Conservation (phyloP, 2,797 vertebrate species). For the Pseudomugil gertrudae region DNA sequence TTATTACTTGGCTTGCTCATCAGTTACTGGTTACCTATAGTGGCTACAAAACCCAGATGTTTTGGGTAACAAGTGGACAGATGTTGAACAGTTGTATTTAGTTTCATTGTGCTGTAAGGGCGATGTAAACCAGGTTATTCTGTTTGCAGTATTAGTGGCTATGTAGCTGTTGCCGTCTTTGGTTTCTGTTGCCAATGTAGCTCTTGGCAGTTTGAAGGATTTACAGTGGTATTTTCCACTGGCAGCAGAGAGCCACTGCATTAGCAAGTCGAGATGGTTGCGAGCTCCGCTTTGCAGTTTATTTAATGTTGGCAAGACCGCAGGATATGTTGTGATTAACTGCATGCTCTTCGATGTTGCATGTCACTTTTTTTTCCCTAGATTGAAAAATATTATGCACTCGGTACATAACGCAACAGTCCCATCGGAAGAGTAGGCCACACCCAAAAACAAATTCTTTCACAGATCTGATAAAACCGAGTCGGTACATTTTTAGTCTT, state of each 20-base stretch:
- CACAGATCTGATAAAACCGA: not conserved
- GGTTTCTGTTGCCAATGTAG: constrained; percentile 23
- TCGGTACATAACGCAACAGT: constrained; percentile 11
- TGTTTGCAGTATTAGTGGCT: constrained; percentile 14
- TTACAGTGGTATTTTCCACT: constrained; percentile 71
- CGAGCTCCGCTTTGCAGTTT: constrained; percentile 30
- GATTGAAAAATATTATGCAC: constrained; percentile 2
- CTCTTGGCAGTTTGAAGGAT: constrained; percentile 48
- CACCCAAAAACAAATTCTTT: not conserved
- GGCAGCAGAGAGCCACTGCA: constrained; percentile 27
- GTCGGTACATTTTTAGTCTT: constrained; percentile 17
- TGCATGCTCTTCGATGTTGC: constrained; percentile 34
- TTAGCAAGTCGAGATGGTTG: constrained; percentile 41
- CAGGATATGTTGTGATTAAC: constrained; percentile 50
- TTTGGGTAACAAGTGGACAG: constrained; percentile 2
- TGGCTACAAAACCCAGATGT: not conserved
- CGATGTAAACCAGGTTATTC: constrained; percentile 10
- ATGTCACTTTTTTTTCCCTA: constrained; percentile 9
- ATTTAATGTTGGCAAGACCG: constrained; percentile 38
- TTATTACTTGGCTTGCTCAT: constrained; percentile 18
- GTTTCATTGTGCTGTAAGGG: constrained; percentile 26
- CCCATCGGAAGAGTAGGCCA: constrained; percentile 1
- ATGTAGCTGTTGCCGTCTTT: constrained; percentile 21
- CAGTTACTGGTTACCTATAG: constrained; percentile 7
- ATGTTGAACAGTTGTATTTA: constrained; percentile 16